phyloP scores from a whole-genome alignment of 2,888 invertebrate species.

The Heterodera filipjevi region DNA sequence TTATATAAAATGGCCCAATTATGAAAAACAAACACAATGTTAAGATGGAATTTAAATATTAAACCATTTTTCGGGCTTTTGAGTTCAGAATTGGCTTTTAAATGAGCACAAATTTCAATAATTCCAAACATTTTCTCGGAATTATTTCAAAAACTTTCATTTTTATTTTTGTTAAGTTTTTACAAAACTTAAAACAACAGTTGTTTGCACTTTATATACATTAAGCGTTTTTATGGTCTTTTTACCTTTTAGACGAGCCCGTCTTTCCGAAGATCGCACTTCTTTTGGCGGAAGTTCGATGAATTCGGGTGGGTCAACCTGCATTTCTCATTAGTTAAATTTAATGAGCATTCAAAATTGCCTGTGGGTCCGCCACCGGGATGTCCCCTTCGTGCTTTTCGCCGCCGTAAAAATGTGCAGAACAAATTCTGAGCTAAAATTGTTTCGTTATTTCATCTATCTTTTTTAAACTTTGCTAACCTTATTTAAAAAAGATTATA shows the following conservation, averaged over 20 bases:
- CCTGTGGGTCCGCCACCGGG: slow-evolving; percentile 67
- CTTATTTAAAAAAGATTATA: too few relatives aligned
- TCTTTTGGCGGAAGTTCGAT: slow-evolving; percentile 66
- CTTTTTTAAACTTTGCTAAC: too few relatives aligned
- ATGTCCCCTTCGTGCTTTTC: slow-evolving; percentile 67
- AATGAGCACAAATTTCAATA: too few relatives aligned
- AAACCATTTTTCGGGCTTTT: too few relatives aligned
- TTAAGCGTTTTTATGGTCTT: background rate
- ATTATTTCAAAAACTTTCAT: too few relatives aligned
- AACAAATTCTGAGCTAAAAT: slow-evolving; percentile 67
- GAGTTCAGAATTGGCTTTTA: too few relatives aligned
- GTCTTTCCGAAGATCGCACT: slow-evolving; percentile 25
- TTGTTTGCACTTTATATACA: background rate
- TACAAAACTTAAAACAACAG: background rate
- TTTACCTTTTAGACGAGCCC: slow-evolving; percentile 14
- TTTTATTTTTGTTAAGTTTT: background rate
- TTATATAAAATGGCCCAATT: too few relatives aligned
- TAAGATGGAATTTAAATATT: too few relatives aligned
- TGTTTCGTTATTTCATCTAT: too few relatives aligned
- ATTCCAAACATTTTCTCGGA: too few relatives aligned
- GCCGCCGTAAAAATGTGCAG: slow-evolving; percentile 67
- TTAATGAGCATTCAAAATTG: slow-evolving; percentile 38
- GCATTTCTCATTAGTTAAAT: slow-evolving; percentile 31
- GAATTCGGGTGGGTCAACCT: slow-evolving; percentile 65
- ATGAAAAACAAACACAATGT: too few relatives aligned